These are phyloP conservation scores for Eilema caniola DNA, from an alignment of 2,888 invertebrate genomes.

Conservation along the genomic window DNA sequence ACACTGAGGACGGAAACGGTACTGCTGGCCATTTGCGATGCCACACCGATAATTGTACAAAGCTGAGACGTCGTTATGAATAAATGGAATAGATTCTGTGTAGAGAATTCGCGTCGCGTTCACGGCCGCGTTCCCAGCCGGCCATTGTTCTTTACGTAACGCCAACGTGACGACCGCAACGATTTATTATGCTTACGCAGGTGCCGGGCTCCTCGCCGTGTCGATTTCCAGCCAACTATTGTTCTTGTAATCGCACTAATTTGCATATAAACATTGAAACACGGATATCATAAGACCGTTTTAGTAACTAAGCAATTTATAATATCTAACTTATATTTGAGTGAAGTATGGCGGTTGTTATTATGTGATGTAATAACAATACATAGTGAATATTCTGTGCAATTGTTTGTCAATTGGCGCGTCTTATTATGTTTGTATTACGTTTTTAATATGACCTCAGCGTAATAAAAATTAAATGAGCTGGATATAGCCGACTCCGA, in stretches of 20 bases:
- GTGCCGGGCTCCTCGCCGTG: slow-evolving; percentile 70
- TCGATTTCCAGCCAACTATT: slow-evolving; percentile 76
- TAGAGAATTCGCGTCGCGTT: slow-evolving; percentile 73
- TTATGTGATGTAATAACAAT: slow-evolving; percentile 37
- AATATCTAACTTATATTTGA: slow-evolving; percentile 43
- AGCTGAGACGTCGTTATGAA: slow-evolving; percentile 73
- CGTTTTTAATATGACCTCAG: slow-evolving; percentile 43
- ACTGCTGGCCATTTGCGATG: slow-evolving; percentile 75
- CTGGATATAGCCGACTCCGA: slow-evolving; percentile 39
- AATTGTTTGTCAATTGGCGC: slow-evolving; percentile 43
- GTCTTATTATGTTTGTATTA: slow-evolving; percentile 30
- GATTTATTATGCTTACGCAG: slow-evolving; percentile 71
- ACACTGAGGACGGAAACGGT: slow-evolving; percentile 74
- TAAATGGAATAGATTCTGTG: slow-evolving; percentile 63
- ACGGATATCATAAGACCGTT: slow-evolving; percentile 49
- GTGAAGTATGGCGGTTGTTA: slow-evolving; percentile 32
- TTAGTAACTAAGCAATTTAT: slow-evolving; percentile 44
- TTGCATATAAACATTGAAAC: slow-evolving; percentile 54
- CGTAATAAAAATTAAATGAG: slow-evolving; percentile 53
- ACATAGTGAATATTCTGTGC: slow-evolving; percentile 30
- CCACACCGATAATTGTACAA: slow-evolving; percentile 73
- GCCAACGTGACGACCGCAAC: slow-evolving; percentile 65
- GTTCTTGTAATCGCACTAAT: slow-evolving; percentile 67
- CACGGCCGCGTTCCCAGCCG: slow-evolving; percentile 79
- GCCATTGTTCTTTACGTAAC: slow-evolving; percentile 84